phyloP scores from a whole-genome alignment of 2,113 vertebrate species.

The Orcinus orca region DNA sequence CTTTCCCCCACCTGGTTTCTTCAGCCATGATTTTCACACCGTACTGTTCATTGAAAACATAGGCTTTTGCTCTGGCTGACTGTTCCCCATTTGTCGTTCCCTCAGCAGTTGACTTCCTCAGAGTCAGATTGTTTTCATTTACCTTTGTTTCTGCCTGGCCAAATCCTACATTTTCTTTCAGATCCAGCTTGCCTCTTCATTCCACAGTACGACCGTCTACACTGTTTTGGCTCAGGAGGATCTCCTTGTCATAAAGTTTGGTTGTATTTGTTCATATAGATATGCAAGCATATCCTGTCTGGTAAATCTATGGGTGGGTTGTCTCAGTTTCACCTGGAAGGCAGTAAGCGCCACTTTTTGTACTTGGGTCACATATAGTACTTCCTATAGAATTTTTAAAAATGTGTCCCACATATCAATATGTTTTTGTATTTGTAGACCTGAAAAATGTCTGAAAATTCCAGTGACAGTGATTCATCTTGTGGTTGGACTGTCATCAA shows the following conservation, averaged over 20 bases:
- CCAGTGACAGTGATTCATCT: constrained; percentile 96
- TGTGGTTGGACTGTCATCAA: constrained; percentile 98
- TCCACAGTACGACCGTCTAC: neutral
- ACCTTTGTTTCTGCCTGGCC: neutral
- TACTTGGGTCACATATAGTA: neutral
- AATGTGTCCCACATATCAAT: neutral
- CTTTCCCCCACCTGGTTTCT: neutral
- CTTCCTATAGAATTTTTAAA: neutral
- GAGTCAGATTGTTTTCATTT: neutral
- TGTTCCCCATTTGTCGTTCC: neutral
- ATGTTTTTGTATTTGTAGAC: constrained; percentile 77
- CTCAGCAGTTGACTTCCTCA: neutral
- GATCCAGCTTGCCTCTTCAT: neutral
- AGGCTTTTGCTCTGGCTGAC: neutral
- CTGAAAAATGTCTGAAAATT: constrained; percentile 93
- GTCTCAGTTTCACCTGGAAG: constrained; percentile 20
- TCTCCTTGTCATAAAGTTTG: neutral
- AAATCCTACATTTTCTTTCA: neutral
- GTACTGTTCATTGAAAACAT: neutral
- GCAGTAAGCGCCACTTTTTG: neutral
- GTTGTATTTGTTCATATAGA: neutral
- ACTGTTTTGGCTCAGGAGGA: neutral
- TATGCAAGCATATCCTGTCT: neutral
- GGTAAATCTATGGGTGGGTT: neutral
- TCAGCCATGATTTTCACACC: neutral